Evolutionary conservation across 2,113 vertebrate species (phyloP).

Genomic region (Calidris pygmaea): DNA sequence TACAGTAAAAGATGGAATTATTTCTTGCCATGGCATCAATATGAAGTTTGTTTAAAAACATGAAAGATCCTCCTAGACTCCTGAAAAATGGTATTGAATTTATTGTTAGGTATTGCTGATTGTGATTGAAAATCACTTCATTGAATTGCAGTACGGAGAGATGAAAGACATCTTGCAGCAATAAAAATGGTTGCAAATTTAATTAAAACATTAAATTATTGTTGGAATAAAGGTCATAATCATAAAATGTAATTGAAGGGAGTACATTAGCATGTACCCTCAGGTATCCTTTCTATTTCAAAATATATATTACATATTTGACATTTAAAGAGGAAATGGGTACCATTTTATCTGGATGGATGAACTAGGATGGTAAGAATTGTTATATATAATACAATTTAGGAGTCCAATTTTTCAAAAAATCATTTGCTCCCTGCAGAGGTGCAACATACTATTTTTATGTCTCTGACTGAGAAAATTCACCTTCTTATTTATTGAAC

Average conservation of each 20-base stretch:
- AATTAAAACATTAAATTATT: constrained; percentile 76
- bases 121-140: constrained; percentile 61
- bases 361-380: constrained; percentile 20
- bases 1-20: not conserved
- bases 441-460: constrained; percentile 7
- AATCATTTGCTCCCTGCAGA: constrained; percentile 31
- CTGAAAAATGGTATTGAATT: constrained; percentile 43
- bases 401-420: constrained; percentile 36
- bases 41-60: constrained; percentile 15
- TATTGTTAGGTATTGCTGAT: constrained; percentile 39
- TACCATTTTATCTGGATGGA: constrained; percentile 46
- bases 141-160: constrained; percentile 56
- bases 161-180: constrained; percentile 63
- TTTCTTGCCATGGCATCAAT: not conserved
- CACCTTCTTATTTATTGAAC: not conserved
- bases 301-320: constrained; percentile 57
- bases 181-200: constrained; percentile 64
- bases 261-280: constrained; percentile 60
- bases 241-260: constrained; percentile 67
- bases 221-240: constrained; percentile 71
- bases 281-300: constrained; percentile 49
- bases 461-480: not conserved
- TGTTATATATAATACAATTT: constrained; percentile 1
- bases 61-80: not conserved
- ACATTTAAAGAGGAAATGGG: constrained; percentile 58